Percentiles rank a stretch among this genome's conserved stretches.
These are phyloP conservation scores for Venturia canescens DNA, from an alignment of 1,140 invertebrate genomes.

Conservation along the genomic window DNA sequence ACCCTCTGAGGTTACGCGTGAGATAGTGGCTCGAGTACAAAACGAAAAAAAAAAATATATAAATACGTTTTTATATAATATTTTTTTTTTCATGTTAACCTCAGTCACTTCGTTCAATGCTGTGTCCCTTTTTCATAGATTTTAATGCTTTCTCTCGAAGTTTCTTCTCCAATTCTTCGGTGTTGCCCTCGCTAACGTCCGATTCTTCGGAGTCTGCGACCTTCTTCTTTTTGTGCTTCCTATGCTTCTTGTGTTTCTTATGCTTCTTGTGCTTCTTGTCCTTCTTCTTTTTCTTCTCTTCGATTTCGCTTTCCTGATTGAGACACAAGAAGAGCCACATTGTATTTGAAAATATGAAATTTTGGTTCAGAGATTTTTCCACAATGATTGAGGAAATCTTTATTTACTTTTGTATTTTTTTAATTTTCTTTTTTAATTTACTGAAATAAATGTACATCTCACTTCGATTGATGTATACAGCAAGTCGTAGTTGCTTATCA, in stretches of 20 bases:
- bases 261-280: constrained; percentile 85
- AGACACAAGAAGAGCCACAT: not conserved
- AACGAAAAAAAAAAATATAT: not conserved
- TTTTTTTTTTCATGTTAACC: constrained; percentile 17
- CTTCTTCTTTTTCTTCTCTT: constrained; percentile 83
- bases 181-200: constrained; percentile 80
- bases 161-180: constrained; percentile 90
- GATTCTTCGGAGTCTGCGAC: constrained; percentile 79
- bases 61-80: constrained; percentile 12
- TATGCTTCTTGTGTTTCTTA: constrained; percentile 84
- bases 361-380: not conserved
- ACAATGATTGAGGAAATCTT: not conserved
- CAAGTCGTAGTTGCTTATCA: too few relatives aligned
- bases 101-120: constrained; percentile 74
- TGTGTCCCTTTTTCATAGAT: constrained; percentile 82
- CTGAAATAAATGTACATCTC: too few relatives aligned
- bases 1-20: too few relatives aligned
- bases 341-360: constrained; percentile 25
- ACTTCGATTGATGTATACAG: too few relatives aligned
- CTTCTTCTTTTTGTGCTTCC: constrained; percentile 83
- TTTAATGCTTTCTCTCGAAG: constrained; percentile 90
- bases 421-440: too few relatives aligned
- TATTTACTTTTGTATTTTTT: too few relatives aligned
- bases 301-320: constrained; percentile 81
- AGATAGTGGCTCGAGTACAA: too few relatives aligned